Percentiles rank a stretch among this genome's conserved stretches.
Evolutionary conservation across 2,888 invertebrate genomes (phyloP).

Genomic region (Saturnia japonica): DNA sequence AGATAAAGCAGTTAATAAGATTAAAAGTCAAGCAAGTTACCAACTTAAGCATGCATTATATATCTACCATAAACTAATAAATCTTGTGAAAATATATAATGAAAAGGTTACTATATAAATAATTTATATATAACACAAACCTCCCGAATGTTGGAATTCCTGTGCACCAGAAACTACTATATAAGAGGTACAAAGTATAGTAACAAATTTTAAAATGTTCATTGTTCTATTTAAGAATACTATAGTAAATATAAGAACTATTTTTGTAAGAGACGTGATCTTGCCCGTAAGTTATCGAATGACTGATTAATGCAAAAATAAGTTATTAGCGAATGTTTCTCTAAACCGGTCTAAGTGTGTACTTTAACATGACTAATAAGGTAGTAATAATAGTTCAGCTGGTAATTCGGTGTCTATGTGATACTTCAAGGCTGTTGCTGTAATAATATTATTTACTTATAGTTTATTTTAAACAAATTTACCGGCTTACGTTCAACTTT

Average conservation of each 20-base stretch:
- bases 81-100: background rate
- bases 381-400: conserved; percentile 2
- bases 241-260: background rate
- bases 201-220: conserved; percentile 33
- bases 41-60: background rate
- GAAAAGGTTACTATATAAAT: background rate
- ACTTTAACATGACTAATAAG: conserved; percentile 8
- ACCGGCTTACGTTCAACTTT: background rate
- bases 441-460: background rate
- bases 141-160: conserved; percentile 32
- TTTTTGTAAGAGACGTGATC: conserved; percentile 16
- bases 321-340: conserved; percentile 11
- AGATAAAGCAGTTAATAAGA: background rate
- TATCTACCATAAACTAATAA: background rate
- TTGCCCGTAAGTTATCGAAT: conserved; percentile 14
- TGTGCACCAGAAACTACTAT: conserved; percentile 31
- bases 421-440: background rate
- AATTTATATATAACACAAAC: conserved; percentile 38
- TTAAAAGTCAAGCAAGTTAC: background rate
- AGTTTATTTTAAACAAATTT: background rate
- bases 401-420: conserved; percentile 11
- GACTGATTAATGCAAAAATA: conserved; percentile 18
- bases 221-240: background rate
- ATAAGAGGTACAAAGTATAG: conserved; percentile 30
- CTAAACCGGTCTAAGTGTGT: conserved; percentile 15